Percentiles rank a stretch among this genome's conserved stretches.
phyloP scores from a whole-genome alignment of 2,113 vertebrate genomes.

The Bungarus multicinctus region DNA sequence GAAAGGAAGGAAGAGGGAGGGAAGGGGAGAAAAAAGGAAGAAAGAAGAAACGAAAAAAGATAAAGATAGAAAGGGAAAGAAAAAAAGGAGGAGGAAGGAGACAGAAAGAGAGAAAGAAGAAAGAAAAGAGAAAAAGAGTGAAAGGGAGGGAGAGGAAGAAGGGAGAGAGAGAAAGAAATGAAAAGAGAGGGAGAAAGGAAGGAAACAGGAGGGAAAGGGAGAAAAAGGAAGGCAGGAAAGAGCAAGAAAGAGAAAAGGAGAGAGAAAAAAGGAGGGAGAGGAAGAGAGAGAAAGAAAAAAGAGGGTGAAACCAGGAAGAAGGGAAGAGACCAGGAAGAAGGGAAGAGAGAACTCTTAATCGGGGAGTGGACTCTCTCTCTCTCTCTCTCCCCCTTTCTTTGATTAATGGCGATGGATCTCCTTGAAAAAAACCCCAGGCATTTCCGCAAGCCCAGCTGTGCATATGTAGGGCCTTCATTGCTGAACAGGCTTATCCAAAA shows the following conservation, averaged over 20 bases:
- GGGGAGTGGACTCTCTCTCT: neutral
- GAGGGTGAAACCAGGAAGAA: too few species aligned
- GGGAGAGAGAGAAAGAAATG: too few species aligned
- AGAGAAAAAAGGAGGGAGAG: neutral
- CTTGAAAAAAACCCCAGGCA: neutral
- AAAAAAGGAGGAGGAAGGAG: too few species aligned
- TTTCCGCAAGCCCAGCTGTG: neutral
- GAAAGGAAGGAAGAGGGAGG: too few species aligned
- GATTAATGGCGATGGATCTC: neutral
- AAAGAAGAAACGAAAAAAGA: too few species aligned
- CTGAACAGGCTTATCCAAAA: neutral
- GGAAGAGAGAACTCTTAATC: neutral
- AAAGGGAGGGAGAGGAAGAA: too few species aligned
- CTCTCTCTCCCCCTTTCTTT: neutral
- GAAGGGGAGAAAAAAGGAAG: neutral
- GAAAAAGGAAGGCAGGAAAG: too few species aligned
- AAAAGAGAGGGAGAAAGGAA: neutral
- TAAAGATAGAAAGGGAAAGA: too few species aligned
- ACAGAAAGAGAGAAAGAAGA: too few species aligned
- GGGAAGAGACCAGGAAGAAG: too few species aligned
- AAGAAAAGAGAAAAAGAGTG: too few species aligned
- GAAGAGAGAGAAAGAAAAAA: neutral
- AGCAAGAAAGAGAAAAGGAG: rapidly evolving
- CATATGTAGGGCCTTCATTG: neutral
- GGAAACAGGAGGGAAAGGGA: neutral